Evolutionary conservation across 2,888 invertebrate species (phyloP), one percentile per base, ranked within the genome.

Genomic region (Hoplodrina blanda): DNA sequence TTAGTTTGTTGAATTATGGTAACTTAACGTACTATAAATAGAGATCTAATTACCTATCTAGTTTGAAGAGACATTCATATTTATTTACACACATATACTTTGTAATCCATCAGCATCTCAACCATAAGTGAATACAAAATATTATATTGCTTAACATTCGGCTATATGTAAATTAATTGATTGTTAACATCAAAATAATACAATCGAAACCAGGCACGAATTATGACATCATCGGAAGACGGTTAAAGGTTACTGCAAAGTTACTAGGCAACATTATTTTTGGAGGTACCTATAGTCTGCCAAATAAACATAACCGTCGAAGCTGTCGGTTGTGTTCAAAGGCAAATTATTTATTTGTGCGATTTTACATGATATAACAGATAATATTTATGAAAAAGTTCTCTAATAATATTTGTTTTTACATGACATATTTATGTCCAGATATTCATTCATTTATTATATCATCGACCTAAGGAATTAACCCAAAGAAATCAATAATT

Each of bases 151-250:
- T 55, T n/a, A 60, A 66, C n/a, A 65, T 64, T 69, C 25, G 50
- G 53, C 33, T 54, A 54, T 69, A 76, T 79, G 62, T 66, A 73
- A 76, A 78, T 81, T 59, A 82, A 62, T 62, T 61, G 33, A 80
- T 83, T 82, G 74, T 79, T 76, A 69, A 52, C 68, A 52, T 66
- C 64, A 63, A 72, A 76, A 73, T 76, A 72, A 50, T 79, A 82
- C 73, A 79, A 75, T 68, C 70, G 44, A 81, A 88, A 82, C 85
- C 85, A 82, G 88, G 83, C 83, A 80, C 80, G 76, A 74, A 66
- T 50, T 46, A 80, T 89, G 89, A 87, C 82, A 83, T 88, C 88
- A 89, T 83, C 80, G 46, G 17, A 65, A 62, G 74, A 76, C 78
- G 72, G 81, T 56, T 74, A 80, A 81, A 84, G 84, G 86, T 86